A percentile compares a stretch with the other conserved stretches of the same genome.
These are phyloP conservation scores for Caenorhabditis drosophilae DNA, from an alignment of 2,888 invertebrate species.

Conservation along the genomic window DNA sequence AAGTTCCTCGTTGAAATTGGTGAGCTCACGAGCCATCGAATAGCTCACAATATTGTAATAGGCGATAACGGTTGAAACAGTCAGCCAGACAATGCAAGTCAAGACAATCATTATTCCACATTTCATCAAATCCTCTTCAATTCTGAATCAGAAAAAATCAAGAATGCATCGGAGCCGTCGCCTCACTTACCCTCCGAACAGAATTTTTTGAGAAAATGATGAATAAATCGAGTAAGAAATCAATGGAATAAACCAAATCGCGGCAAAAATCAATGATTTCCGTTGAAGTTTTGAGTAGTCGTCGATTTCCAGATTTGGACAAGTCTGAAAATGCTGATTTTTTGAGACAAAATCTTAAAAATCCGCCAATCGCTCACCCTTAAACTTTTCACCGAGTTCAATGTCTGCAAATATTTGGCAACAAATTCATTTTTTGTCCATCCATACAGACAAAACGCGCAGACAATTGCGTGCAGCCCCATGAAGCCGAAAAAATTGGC, in stretches of 20 bases:
- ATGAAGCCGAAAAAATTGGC: constrained; percentile 27
- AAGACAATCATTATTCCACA: constrained; percentile 27
- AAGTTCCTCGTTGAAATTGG: constrained; percentile 29
- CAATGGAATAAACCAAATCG: constrained; percentile 8
- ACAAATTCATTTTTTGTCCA: constrained; percentile 27
- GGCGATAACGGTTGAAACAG: constrained; percentile 11
- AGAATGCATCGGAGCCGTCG: too few relatives aligned
- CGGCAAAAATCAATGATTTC: constrained; percentile 12
- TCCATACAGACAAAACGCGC: constrained; percentile 23
- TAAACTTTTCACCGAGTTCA: too few relatives aligned
- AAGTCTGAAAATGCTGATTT: too few relatives aligned
- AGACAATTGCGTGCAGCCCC: constrained; percentile 20
- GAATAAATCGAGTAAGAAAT: constrained; percentile 12
- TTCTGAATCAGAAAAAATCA: too few relatives aligned
- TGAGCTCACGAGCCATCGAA: constrained; percentile 19
- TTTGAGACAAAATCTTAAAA: too few relatives aligned
- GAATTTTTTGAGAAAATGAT: constrained; percentile 14
- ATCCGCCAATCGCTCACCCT: too few relatives aligned
- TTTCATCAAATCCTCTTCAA: too few relatives aligned
- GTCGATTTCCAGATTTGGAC: too few relatives aligned
- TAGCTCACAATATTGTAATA: constrained; percentile 14
- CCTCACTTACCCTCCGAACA: constrained; percentile 16
- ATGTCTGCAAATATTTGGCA: constrained; percentile 10
- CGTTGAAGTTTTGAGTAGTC: constrained; percentile 18
- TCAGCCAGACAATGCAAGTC: constrained; percentile 19